Percentiles rank a stretch among this genome's conserved stretches.
Evolutionary conservation across 1,140 invertebrate species (phyloP).

Genomic region (Platorchestia sp.): DNA sequence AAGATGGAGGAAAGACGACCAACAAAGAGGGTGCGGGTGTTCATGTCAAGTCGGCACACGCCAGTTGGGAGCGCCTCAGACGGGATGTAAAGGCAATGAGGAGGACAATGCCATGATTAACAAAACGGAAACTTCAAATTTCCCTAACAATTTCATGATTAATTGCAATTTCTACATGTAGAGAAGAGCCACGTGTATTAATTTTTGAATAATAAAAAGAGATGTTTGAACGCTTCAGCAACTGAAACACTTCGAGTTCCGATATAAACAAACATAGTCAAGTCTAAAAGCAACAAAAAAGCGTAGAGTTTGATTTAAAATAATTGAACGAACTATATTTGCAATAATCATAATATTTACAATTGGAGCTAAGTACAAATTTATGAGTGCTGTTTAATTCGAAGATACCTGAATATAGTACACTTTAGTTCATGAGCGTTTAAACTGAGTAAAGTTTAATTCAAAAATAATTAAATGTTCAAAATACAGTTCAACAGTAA

Average conservation of each 20-base stretch:
- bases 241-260: background rate
- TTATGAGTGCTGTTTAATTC: too few relatives aligned
- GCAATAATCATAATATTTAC: too few relatives aligned
- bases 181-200: too few relatives aligned
- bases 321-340: background rate
- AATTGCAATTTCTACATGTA: background rate
- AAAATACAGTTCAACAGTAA: background rate
- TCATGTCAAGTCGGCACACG: too few relatives aligned
- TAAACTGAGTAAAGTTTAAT: background rate
- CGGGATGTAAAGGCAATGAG: background rate
- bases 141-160: background rate
- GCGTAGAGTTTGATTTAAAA: background rate
- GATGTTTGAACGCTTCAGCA: too few relatives aligned
- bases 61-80: background rate
- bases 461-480: background rate
- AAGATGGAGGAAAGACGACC: too few relatives aligned
- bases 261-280: background rate
- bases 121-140: background rate
- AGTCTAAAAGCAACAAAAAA: background rate
- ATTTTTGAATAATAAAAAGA: background rate
- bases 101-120: background rate
- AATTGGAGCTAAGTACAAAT: too few relatives aligned
- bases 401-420: too few relatives aligned
- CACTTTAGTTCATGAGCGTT: too few relatives aligned
- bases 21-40: too few relatives aligned